Percentiles rank a stretch among this genome's conserved stretches.
Conservation (phyloP, 1,140 invertebrate genomes). For the Nixonia krombeini region DNA sequence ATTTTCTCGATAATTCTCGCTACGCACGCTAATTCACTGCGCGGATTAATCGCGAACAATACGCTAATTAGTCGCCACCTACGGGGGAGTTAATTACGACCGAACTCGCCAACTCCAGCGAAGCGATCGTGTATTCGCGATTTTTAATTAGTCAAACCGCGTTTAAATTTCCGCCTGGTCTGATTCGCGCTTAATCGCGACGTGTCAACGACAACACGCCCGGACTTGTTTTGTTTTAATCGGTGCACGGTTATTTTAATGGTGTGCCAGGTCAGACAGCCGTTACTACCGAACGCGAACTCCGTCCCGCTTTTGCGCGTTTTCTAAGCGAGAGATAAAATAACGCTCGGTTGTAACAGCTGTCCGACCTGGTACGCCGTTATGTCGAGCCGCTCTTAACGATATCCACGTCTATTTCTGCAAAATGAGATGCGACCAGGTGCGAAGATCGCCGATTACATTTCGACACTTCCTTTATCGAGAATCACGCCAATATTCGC, state of each 20-base stretch:
- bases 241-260: constrained; percentile 7
- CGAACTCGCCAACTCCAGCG: too few relatives aligned
- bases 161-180: too few relatives aligned
- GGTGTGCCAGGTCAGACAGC: constrained; percentile 5
- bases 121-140: too few relatives aligned
- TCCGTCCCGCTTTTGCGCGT: constrained; percentile 15
- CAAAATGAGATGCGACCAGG: not conserved
- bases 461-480: too few relatives aligned
- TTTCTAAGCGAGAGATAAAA: constrained; percentile 16
- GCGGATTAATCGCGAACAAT: too few relatives aligned
- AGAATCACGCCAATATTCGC: too few relatives aligned
- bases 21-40: too few relatives aligned
- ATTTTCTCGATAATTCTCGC: too few relatives aligned
- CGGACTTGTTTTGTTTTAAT: constrained; percentile 7
- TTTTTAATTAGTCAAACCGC: too few relatives aligned
- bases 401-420: constrained; percentile 5
- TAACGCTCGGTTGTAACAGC: constrained; percentile 10
- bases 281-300: constrained; percentile 7
- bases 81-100: too few relatives aligned
- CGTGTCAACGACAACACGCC: not conserved
- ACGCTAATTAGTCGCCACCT: too few relatives aligned
- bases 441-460: not conserved
- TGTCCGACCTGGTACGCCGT: constrained; percentile 17
- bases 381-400: constrained; percentile 9
- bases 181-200: not conserved